These are phyloP conservation scores for Amphiprion ocellaris DNA, from an alignment of 2,113 vertebrate genomes.

Conservation along the genomic window DNA sequence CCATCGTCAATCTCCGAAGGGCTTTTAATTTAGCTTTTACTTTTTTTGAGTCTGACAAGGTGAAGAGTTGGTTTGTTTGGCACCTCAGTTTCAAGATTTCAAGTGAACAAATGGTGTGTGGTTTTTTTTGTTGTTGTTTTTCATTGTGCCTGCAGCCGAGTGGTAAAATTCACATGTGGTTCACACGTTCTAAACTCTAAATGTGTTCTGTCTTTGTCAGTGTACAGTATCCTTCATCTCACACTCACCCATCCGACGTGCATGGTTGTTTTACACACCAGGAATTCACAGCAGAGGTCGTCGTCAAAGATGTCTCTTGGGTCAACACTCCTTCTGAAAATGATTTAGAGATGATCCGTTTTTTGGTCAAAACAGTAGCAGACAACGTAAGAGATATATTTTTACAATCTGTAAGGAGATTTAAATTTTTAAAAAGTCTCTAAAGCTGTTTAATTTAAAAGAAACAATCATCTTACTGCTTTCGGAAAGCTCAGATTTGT, in stretches of 20 bases:
- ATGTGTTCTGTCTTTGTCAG: conserved; percentile 17
- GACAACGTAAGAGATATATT: not conserved
- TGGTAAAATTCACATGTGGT: conserved; percentile 46
- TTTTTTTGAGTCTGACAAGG: not conserved
- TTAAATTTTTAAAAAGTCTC: not conserved
- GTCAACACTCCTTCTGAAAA: conserved; percentile 10
- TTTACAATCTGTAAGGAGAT: conserved; percentile 10
- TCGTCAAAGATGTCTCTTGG: conserved; percentile 3
- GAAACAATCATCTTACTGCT: not conserved
- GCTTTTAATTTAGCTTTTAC: conserved; percentile 38
- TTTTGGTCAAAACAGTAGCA: conserved; percentile 1
- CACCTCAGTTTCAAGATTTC: conserved; percentile 3
- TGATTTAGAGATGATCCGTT: conserved; percentile 11
- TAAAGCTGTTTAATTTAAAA: conserved; percentile 22
- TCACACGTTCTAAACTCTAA: conserved; percentile 31
- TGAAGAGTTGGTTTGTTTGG: conserved; percentile 1
- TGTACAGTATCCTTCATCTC: conserved; percentile 35
- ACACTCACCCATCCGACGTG: conserved; percentile 16
- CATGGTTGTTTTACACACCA: conserved; percentile 31
- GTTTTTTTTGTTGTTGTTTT: not conserved
- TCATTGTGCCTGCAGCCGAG: conserved; percentile 55
- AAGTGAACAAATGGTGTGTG: not conserved
- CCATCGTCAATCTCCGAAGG: conserved; percentile 11
- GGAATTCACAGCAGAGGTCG: conserved; percentile 30
- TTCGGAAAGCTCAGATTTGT: not conserved